Conservation (phyloP, 2,113 vertebrate genomes). For the Malurus alboscapulatus region DNA sequence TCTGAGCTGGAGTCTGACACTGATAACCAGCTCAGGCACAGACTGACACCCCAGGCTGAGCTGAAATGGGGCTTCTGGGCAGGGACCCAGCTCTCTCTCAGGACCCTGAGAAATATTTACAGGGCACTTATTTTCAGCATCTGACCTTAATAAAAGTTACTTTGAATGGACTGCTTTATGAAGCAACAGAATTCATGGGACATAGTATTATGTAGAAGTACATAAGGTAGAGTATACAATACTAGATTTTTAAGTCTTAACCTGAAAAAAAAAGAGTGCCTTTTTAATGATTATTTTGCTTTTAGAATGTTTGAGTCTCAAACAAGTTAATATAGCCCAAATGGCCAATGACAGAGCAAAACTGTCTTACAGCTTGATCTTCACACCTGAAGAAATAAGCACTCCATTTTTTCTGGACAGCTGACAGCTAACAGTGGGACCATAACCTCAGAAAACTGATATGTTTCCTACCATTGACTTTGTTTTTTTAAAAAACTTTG, state of each 20-base stretch:
- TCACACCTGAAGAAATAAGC: not conserved
- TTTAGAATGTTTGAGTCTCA: not conserved
- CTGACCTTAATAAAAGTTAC: not conserved
- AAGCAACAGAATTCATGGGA: not conserved
- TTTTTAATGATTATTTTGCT: not conserved
- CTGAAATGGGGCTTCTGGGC: not conserved
- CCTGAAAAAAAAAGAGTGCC: not conserved
- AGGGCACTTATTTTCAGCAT: not conserved
- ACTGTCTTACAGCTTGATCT: not conserved
- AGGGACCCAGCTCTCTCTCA: not conserved
- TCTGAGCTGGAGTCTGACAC: not conserved
- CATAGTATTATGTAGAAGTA: not conserved
- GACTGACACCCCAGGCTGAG: not conserved
- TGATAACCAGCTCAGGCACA: not conserved
- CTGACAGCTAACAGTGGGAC: not conserved
- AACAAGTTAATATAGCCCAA: not conserved
- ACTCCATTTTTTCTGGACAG: not conserved
- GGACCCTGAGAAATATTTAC: not conserved
- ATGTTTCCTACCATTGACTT: not conserved
- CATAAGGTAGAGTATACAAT: not conserved
- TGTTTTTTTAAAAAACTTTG: conserved; percentile 17
- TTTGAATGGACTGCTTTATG: not conserved
- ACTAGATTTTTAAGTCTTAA: not conserved
- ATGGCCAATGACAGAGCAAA: not conserved
- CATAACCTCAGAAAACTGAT: not conserved